Conservation (phyloP, 1,140 invertebrate species). For the Drosophila tristis region DNA sequence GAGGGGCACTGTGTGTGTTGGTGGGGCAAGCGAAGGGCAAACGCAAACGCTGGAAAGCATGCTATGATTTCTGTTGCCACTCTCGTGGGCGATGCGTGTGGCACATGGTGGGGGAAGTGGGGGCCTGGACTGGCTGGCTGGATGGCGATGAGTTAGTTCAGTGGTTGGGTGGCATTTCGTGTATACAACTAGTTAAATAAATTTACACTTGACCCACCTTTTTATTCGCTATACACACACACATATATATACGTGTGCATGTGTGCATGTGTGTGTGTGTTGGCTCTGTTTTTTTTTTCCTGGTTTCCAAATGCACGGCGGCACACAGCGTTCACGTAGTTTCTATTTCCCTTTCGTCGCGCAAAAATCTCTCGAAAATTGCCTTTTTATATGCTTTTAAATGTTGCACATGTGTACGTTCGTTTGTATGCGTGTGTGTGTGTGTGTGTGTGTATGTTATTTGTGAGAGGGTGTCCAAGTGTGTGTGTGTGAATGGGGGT, state of each 20-base stretch:
- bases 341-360: slow-evolving; percentile 50
- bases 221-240: slow-evolving; percentile 42
- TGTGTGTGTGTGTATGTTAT: not conserved
- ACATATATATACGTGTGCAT: not conserved
- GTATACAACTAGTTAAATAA: slow-evolving; percentile 77
- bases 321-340: slow-evolving; percentile 59
- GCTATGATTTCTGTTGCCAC: slow-evolving; percentile 52
- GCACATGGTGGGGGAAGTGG: not conserved
- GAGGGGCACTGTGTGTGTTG: not conserved
- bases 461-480: not conserved
- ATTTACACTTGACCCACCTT: slow-evolving; percentile 82
- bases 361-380: slow-evolving; percentile 68
- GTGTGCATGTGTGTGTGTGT: slow-evolving; percentile 9
- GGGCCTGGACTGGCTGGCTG: no score
- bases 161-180: slow-evolving; percentile 50
- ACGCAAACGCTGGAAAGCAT: slow-evolving; percentile 61
- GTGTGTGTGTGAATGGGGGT: slow-evolving; percentile 23
- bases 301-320: slow-evolving; percentile 59
- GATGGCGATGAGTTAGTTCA: not conserved
- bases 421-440: slow-evolving; percentile 13
- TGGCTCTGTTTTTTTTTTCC: slow-evolving; percentile 31
- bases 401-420: slow-evolving; percentile 48
- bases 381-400: slow-evolving; percentile 68
- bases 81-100: slow-evolving; percentile 24
- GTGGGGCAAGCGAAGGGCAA: slow-evolving; percentile 47